These are phyloP conservation scores for Diadema setosum DNA, from an alignment of 35 echinoderm and acorn worm species.

Conservation along the genomic window DNA sequence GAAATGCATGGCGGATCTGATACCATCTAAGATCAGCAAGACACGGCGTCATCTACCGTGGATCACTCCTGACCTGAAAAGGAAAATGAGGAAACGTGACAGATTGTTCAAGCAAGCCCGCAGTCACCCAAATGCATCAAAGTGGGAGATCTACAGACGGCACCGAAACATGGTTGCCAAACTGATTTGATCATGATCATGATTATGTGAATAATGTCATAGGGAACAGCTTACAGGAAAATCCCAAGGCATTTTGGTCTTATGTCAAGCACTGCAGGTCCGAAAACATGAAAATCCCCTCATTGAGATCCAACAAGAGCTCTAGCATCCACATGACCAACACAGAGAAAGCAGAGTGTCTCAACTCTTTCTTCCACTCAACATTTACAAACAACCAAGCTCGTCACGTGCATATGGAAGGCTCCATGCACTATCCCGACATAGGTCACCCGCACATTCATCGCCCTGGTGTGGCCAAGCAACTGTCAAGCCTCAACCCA, in stretches of 20 bases:
- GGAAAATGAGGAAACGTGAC: conserved; percentile 40
- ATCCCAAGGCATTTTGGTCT: conserved; percentile 40
- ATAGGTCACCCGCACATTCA: neutral
- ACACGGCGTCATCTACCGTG: neutral
- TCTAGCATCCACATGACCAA: neutral
- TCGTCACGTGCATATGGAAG: neutral
- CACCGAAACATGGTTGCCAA: conserved; percentile 16
- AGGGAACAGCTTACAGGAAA: conserved; percentile 12
- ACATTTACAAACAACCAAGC: neutral
- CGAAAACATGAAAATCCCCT: conserved; percentile 30
- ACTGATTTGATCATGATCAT: neutral
- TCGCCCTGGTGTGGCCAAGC: neutral
- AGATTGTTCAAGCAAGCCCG: conserved; percentile 3
- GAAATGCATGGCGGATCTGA: neutral
- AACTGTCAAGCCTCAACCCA: conserved; percentile 1
- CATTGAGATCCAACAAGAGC: neutral
- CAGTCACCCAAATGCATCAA: neutral
- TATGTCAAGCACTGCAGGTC: neutral
- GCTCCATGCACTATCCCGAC: neutral
- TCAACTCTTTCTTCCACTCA: neutral
- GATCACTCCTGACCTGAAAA: conserved; percentile 33
- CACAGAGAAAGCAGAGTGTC: conserved; percentile 11
- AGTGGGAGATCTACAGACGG: neutral
- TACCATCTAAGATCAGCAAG: conserved; percentile 35
- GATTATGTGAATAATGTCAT: conserved; percentile 31